These are phyloP conservation scores for Phenganax marumi DNA, from an alignment of 92 coral and sea anemone species.

Conservation along the genomic window DNA sequence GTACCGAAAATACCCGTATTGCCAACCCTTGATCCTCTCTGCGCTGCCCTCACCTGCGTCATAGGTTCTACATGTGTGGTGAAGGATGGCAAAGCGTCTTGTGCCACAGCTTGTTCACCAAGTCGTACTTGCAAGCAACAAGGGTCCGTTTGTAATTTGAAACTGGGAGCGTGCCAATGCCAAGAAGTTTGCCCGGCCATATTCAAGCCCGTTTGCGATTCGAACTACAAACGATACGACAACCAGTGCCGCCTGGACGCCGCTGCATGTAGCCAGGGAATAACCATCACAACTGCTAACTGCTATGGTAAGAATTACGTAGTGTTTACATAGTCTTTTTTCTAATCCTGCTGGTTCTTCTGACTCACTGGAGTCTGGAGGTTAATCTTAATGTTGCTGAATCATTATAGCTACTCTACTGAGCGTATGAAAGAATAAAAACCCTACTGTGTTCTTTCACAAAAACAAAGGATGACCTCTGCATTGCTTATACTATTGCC, in stretches of 20 bases:
- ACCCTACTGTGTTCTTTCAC: too few relatives aligned
- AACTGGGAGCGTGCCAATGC: conserved; percentile 5
- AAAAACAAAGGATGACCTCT: too few relatives aligned
- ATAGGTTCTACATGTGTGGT: conserved; percentile 1
- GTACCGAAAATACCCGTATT: neutral
- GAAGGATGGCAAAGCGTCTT: neutral
- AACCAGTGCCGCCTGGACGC: conserved; percentile 35
- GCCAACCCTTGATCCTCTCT: neutral
- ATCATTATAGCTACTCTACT: too few relatives aligned
- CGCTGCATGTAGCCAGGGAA: conserved; percentile 23
- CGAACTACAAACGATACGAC: conserved; percentile 9
- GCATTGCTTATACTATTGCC: too few relatives aligned
- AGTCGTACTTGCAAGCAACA: conserved; percentile 1
- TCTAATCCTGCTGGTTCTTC: too few relatives aligned
- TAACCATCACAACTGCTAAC: conserved; percentile 4
- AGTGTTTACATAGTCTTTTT: too few relatives aligned
- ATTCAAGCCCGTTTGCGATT: conserved; percentile 24
- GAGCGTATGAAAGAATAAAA: too few relatives aligned
- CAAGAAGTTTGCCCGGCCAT: neutral
- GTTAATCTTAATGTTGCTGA: too few relatives aligned
- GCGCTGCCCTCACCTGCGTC: conserved; percentile 6
- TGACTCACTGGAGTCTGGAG: too few relatives aligned
- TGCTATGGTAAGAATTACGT: neutral
- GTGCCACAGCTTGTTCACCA: neutral
- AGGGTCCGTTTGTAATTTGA: conserved; percentile 3